Percentiles rank a stretch among this genome's conserved stretches.
phyloP scores from a whole-genome alignment of 2,888 invertebrate genomes.

The Macrophya annulata region DNA sequence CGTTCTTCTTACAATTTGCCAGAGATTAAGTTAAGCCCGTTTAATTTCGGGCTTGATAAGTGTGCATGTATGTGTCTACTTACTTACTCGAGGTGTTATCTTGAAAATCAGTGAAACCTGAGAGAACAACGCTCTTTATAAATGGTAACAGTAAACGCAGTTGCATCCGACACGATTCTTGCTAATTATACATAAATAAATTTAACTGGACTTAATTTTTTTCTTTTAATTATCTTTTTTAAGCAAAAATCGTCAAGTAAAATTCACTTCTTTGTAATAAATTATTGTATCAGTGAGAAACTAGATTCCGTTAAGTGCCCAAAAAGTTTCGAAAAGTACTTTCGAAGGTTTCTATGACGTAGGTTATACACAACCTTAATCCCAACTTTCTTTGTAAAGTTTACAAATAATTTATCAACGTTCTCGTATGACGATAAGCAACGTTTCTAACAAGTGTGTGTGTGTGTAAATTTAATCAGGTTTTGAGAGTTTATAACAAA shows the following conservation, averaged over 20 bases:
- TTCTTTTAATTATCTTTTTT: background rate
- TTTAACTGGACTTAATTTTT: background rate
- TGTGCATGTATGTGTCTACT: background rate
- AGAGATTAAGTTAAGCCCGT: slow-evolving; percentile 26
- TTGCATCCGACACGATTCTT: slow-evolving; percentile 35
- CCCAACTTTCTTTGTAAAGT: slow-evolving; percentile 13
- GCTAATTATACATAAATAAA: slow-evolving; percentile 30
- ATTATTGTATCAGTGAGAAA: background rate
- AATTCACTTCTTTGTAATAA: no score
- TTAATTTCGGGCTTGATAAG: background rate
- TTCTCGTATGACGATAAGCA: no score
- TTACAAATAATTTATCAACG: background rate
- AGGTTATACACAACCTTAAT: background rate
- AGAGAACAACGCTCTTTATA: background rate
- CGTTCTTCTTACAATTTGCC: background rate
- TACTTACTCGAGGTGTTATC: background rate
- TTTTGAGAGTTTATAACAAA: no score
- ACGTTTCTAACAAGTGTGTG: background rate
- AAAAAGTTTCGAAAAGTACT: background rate
- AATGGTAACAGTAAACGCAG: slow-evolving; percentile 33
- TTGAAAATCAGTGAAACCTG: background rate
- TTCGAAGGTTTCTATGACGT: background rate
- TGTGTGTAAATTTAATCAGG: no score
- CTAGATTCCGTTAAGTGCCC: background rate
- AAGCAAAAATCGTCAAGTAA: background rate